Base-by-base conservation (phyloP, 92 coral and sea anemone genomes). In the Muricea muricata region DNA sequence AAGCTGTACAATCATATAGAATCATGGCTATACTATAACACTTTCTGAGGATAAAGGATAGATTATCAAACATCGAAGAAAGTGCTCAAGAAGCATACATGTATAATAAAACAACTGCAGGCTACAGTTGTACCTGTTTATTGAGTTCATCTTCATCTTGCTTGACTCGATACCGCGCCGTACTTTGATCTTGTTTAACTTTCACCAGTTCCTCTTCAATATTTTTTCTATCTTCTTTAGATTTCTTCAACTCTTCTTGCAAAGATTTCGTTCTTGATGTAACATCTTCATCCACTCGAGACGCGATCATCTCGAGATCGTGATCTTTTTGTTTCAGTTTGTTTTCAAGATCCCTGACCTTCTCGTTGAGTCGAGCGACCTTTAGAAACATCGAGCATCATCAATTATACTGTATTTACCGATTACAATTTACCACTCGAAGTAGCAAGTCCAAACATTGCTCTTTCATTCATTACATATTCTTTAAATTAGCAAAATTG, bases 281-380 rank as follows among this genome's bases (percentile, higher is more conserved):
- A 37, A 65, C 71, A 20, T 78, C 71, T 78, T 78, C 71, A 23
- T 56, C 70, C 5, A 24, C 71, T 3, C 58, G 83, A 1, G 71
- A 33, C 20, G 66, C 34, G 18, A 33, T n/a, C 90, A 92, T 95
- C 56, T 94, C 99, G 31, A 83, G 90, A 33, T 93, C 93, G 18
- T 94, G 93, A 0, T 92, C 87, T 55, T 94, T 60, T 23, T 91
- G 70, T 55, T 77, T 75, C 0, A 97, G 89, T 55, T 91, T 78
- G 45, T 83, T 80, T 79, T 94, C 92, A 33, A 97, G 80, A 55
- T 97, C 99, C 12, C 93, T 90, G 20, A 94, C 83, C 65, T 88
- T 92, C 57, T 97, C 98, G 52, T 93, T 91, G 35, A 89, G 86
- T 52, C 95, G 86, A 10, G 98, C 94, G 72, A 97, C 94, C 99